Base-by-base conservation (phyloP, 2,888 invertebrate species). In the Acrobeloides nanus region DNA sequence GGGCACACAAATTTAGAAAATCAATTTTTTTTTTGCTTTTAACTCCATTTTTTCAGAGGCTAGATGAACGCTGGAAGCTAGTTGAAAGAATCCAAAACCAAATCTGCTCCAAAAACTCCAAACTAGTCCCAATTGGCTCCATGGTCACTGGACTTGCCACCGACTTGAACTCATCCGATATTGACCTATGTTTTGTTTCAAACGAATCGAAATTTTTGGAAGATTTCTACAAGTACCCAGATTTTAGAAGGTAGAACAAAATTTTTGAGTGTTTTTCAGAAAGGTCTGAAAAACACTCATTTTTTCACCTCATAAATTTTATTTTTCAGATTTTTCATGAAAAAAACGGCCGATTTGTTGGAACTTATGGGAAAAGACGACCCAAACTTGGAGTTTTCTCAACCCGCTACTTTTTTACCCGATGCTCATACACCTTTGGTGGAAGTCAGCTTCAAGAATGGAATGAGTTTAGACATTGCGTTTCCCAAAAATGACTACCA, bases 381-480 rank as follows among this genome's bases (percentile, higher is more conserved):
- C 26, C 52, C 25, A 15, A 7, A 18, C 29, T 21, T 50, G 10
- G 25, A 27, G 6, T 6, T n/a, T 15, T 2, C 10, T 7, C 7
- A 7, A 8, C n/a, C 31, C 8, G 29, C 10, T 29, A 7, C 35
- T 8, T 18, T 32, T 12, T 18, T 58, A 12, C 8, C 15, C n/a
- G 15, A 31, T 26, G 20, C 42, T 7, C 27, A 34, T 8, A 57
- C 63, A 7, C 66, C 65, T 4, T 31, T 66, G 23, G 20, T 64
- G 10, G 52, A 57, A 21, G 40, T 57, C 7, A 27, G 39, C 20
- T 55, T 63, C 23, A 37, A 38, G 7, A 54, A 59, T 17, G 61
- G 60, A 0, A 21, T 55, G 17, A 48, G 45, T 15, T 46, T 66
- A 4, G 67, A 67, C 45, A 52, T 67, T 25, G 59, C 61, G 40